These are phyloP conservation scores for Polyodon spathula DNA, from an alignment of 2,113 vertebrate genomes.

Conservation along the genomic window DNA sequence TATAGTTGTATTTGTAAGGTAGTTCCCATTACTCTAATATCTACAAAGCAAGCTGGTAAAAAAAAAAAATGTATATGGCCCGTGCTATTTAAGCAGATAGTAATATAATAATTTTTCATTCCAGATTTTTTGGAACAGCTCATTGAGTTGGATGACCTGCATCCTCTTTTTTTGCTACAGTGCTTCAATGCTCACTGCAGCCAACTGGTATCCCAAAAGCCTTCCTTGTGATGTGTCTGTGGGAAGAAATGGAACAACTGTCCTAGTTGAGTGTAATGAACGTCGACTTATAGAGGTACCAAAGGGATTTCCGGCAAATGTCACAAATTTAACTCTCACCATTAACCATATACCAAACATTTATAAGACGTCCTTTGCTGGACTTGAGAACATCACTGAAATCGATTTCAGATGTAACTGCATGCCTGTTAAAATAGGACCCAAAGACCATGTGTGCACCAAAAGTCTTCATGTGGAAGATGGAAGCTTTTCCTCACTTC, in stretches of 20 bases:
- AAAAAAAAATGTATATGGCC: no score
- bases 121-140: background rate
- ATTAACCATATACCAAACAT: slow-evolving; percentile 78
- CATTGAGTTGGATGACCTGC: background rate
- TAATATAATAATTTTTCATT: no score
- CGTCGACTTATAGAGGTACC: slow-evolving; percentile 62
- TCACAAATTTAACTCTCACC: slow-evolving; percentile 83
- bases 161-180: slow-evolving; percentile 33
- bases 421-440: slow-evolving; percentile 68
- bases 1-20: no score
- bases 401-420: slow-evolving; percentile 93
- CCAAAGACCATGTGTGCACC: slow-evolving; percentile 66
- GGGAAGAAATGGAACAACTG: slow-evolving; percentile 25
- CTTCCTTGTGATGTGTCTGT: slow-evolving; percentile 72
- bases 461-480: slow-evolving; percentile 43
- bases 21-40: no score
- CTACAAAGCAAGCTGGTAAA: no score
- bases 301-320: slow-evolving; percentile 61
- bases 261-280: slow-evolving; percentile 79
- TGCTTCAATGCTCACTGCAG: slow-evolving; percentile 36
- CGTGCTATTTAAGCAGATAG: no score
- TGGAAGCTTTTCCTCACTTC: slow-evolving; percentile 59
- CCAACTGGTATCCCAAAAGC: slow-evolving; percentile 71
- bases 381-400: slow-evolving; percentile 65
- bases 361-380: slow-evolving; percentile 56